Evolutionary conservation across 2,888 invertebrate species (phyloP), one percentile per base, ranked within the genome.

Genomic region (Mythimna albipuncta): DNA sequence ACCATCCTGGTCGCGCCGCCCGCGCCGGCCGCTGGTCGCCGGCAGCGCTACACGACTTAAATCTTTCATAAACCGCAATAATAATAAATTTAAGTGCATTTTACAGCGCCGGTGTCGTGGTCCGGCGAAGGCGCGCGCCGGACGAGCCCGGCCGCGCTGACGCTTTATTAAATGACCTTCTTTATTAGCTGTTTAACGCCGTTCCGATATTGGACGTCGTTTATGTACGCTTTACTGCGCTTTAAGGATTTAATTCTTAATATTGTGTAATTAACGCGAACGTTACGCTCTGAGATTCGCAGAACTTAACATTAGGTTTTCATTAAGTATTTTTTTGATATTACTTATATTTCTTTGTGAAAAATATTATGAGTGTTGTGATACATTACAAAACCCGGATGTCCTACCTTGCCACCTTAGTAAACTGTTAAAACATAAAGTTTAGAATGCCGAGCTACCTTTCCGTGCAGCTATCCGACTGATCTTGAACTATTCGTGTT

Each of bases 51-150:
- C 65, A 77, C 50, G 64, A 64, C 66, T 72, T 72, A 69, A 80
- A 83, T 83, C 65, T 82, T 82, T 82, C 83, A 85, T 84, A 85
- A 82, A 72, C 76, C 74, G 81, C 81, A 80, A 84, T 86, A 79
- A 87, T 87, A 85, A 88, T 89, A 86, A 86, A 87, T 82, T 81
- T 64, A 79, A 87, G 83, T 81, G 75, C 77, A 83, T 81, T 83
- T 80, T 71, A 78, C 76, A 73, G 47, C 72, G 69, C 59, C 52
- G 63, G 72, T 76, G 77, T 74, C 73, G 85, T 83, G 76, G 83
- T 77, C 75, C 84, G 77, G 81, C 70, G 81, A 59, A 69, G 83
- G 65, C 47, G 16, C 6, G 80, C 52, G 82, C 84, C 81, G 81
- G 74, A 66, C 84, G 81, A 68, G 83, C 79, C 81, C 71, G 72